These are phyloP conservation scores for Cyphomyrus plagiostoma DNA, from an alignment of 2,113 vertebrate genomes.

Conservation along the genomic window DNA sequence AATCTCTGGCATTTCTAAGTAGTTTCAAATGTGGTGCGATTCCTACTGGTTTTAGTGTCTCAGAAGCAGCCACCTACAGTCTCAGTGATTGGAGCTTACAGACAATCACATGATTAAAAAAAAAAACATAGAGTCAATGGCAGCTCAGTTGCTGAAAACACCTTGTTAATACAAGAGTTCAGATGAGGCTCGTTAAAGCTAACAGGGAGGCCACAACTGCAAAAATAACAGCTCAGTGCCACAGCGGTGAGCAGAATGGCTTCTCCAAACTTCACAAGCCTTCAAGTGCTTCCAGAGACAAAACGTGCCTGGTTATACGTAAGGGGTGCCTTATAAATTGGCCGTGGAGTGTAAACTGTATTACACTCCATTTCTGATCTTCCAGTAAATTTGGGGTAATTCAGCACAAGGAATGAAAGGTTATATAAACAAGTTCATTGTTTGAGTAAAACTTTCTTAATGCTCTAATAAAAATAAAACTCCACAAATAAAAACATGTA, in stretches of 20 bases:
- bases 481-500: background rate
- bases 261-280: background rate
- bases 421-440: background rate
- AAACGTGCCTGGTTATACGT: background rate
- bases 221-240: background rate
- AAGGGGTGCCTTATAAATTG: background rate
- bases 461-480: background rate
- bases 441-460: background rate
- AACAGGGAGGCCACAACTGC: background rate
- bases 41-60: background rate
- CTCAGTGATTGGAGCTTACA: background rate
- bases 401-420: background rate
- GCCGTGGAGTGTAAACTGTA: background rate
- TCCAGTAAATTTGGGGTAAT: background rate
- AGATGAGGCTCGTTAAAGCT: background rate
- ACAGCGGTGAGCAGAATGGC: background rate
- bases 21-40: background rate
- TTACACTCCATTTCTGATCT: background rate
- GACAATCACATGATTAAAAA: background rate
- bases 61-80: background rate
- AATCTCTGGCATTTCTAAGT: background rate
- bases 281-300: background rate
- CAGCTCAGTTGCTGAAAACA: background rate
- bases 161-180: background rate
- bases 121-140: background rate